Conservation (phyloP, 2,797 vertebrate species). For the Aulostomus chinensis region DNA sequence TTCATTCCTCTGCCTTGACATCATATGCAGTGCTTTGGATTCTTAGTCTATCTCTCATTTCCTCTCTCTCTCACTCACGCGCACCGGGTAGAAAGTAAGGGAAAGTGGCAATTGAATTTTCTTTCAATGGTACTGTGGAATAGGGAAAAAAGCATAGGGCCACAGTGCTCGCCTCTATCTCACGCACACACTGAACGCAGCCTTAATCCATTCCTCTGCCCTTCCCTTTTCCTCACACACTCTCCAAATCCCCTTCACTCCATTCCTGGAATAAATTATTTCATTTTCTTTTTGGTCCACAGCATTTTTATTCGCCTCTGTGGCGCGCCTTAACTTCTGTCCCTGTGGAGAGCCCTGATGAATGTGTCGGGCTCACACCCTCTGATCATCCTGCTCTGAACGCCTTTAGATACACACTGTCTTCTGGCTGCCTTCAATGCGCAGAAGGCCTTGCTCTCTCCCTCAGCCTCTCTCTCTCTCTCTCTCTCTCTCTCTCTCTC, state of each 20-base stretch:
- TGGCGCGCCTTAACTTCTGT: conserved; percentile 53
- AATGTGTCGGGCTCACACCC: conserved; percentile 64
- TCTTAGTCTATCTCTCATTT: conserved; percentile 28
- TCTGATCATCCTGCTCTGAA: conserved; percentile 69
- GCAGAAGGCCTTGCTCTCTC: conserved; percentile 32
- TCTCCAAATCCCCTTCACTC: conserved; percentile 69
- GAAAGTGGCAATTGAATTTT: conserved; percentile 71
- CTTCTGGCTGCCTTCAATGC: conserved; percentile 56
- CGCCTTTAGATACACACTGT: conserved; percentile 59
- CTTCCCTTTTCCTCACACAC: conserved; percentile 53
- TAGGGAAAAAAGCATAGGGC: conserved; percentile 52
- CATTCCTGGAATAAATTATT: conserved; percentile 75
- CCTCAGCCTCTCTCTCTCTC: conserved; percentile 1
- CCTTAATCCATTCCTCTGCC: conserved; percentile 71
- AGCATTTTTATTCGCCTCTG: conserved; percentile 56
- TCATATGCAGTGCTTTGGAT: conserved; percentile 45
- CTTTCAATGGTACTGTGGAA: conserved; percentile 52
- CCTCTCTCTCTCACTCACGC: conserved; percentile 29
- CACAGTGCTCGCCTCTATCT: conserved; percentile 57
- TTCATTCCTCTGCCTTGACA: conserved; percentile 17
- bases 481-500: not conserved
- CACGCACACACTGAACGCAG: conserved; percentile 52
- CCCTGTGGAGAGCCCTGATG: conserved; percentile 66
- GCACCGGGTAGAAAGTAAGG: conserved; percentile 41
- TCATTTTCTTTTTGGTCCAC: conserved; percentile 55